These are phyloP conservation scores for Penaeus japonicus DNA, from an alignment of 1,140 invertebrate genomes.

Conservation along the genomic window DNA sequence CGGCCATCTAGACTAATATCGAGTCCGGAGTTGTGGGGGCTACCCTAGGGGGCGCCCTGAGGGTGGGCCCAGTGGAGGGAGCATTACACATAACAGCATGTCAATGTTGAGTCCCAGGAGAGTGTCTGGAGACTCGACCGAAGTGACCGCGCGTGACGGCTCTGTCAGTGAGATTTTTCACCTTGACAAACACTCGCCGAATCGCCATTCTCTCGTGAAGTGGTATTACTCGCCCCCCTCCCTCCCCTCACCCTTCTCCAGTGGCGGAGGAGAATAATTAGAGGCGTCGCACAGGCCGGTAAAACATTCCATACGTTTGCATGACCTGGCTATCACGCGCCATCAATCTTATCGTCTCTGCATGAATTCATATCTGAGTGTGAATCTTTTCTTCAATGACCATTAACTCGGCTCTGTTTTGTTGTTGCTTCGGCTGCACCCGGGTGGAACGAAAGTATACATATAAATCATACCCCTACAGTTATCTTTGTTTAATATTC, in stretches of 20 bases:
- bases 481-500: conserved; percentile 2
- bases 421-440: background rate
- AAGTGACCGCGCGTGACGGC: background rate
- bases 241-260: background rate
- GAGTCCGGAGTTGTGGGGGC: conserved; percentile 7
- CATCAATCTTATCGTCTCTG: conserved; percentile 1
- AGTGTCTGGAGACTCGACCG: background rate
- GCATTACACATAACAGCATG: background rate
- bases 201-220: too few species aligned
- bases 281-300: too few species aligned
- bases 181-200: too few species aligned
- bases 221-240: background rate
- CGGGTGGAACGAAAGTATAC: background rate
- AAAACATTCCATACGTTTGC: background rate
- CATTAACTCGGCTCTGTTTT: background rate
- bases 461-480: background rate
- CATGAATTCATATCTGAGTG: background rate
- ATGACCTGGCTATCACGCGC: background rate
- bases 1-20: conserved; percentile 30
- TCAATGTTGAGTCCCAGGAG: background rate
- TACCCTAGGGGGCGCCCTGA: background rate
- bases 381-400: background rate
- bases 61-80: background rate
- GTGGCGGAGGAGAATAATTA: background rate
- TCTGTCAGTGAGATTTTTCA: background rate